phyloP scores from a whole-genome alignment of 2,113 vertebrate genomes.

The Aleadryas rufinucha region DNA sequence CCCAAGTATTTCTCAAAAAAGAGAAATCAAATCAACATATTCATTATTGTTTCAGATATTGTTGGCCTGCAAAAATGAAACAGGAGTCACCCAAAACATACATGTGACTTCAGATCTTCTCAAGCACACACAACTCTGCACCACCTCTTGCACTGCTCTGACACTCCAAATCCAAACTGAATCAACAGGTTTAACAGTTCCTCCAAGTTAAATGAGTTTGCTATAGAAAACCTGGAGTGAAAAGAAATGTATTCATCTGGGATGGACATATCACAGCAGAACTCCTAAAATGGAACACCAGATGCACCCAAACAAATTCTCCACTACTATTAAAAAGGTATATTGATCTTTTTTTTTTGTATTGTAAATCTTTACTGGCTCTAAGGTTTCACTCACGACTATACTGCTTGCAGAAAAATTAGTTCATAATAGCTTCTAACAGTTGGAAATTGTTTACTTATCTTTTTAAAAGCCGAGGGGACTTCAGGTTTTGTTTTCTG shows the following conservation, averaged over 20 bases:
- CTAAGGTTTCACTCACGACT: not conserved
- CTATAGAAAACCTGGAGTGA: not conserved
- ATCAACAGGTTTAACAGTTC: not conserved
- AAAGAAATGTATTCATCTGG: not conserved
- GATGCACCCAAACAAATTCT: not conserved
- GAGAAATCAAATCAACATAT: not conserved
- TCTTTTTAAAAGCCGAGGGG: not conserved
- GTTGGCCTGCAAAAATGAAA: not conserved
- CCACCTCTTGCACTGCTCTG: not conserved
- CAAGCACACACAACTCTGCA: not conserved
- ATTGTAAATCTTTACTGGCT: not conserved
- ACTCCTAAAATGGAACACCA: not conserved
- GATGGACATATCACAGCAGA: rapidly evolving
- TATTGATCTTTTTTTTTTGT: not conserved
- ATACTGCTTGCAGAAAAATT: not conserved
- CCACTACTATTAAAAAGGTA: not conserved
- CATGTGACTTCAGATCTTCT: not conserved
- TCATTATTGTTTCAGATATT: not conserved
- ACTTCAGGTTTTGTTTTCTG: not conserved
- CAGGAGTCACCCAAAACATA: not conserved
- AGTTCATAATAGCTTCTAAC: not conserved
- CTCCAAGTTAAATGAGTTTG: not conserved
- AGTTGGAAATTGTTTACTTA: not conserved
- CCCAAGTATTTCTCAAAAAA: not conserved
- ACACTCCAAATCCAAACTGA: not conserved